phyloP scores from a whole-genome alignment of 1,140 invertebrate species.

The Apis laboriosa region DNA sequence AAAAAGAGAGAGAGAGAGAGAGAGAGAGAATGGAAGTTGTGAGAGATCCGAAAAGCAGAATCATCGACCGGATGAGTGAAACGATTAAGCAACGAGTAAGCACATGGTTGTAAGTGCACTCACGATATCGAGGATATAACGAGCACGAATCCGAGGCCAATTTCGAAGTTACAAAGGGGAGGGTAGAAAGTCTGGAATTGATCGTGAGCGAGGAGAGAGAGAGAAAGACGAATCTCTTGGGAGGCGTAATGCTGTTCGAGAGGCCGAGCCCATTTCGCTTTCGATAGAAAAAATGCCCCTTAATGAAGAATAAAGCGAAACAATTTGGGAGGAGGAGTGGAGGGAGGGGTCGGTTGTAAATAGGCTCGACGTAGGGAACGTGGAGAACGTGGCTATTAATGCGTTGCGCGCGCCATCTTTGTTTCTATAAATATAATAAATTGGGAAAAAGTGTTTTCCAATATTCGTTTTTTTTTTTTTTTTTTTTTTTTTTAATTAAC shows the following conservation, averaged over 20 bases:
- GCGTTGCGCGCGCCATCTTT: neutral
- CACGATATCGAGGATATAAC: conserved; percentile 48
- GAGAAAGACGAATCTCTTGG: conserved; percentile 42
- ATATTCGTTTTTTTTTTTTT: too few relatives aligned
- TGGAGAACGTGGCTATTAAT: neutral
- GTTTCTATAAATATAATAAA: neutral
- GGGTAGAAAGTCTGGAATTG: conserved; percentile 54
- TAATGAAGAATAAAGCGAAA: conserved; percentile 45
- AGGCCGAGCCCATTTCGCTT: conserved; percentile 12
- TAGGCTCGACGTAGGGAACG: neutral
- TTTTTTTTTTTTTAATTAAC: too few relatives aligned
- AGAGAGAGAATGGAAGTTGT: conserved; percentile 57
- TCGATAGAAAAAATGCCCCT: conserved; percentile 14
- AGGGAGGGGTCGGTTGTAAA: neutral
- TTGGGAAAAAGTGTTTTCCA: too few relatives aligned
- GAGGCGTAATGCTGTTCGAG: conserved; percentile 43
- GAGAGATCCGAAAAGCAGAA: conserved; percentile 42
- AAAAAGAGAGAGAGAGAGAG: too few relatives aligned
- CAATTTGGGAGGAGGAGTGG: conserved; percentile 16
- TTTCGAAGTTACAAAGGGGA: conserved; percentile 59
- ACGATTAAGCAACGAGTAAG: conserved; percentile 37
- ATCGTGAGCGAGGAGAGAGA: conserved; percentile 44
- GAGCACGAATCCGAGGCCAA: conserved; percentile 44
- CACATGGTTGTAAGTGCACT: conserved; percentile 44
- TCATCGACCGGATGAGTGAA: conserved; percentile 49